Conservation (phyloP, 1,140 invertebrate species). For the Penaeus japonicus region DNA sequence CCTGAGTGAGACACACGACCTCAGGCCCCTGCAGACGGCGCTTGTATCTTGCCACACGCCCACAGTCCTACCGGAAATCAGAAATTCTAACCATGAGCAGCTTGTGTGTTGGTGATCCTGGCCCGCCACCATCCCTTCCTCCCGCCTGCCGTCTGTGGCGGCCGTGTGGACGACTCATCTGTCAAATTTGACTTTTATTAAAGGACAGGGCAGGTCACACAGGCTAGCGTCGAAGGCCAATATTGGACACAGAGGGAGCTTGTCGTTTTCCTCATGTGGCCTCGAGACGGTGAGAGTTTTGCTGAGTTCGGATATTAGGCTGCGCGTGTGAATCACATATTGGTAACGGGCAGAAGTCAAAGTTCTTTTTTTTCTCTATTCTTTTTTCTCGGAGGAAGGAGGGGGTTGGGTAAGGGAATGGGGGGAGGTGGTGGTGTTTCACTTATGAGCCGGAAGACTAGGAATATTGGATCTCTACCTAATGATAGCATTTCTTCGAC, state of each 20-base stretch:
- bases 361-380: too few relatives aligned
- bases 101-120: neutral
- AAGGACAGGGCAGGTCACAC: conserved; percentile 44
- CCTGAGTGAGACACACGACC: too few relatives aligned
- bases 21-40: too few relatives aligned
- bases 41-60: conserved; percentile 1
- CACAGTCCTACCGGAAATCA: conserved; percentile 40
- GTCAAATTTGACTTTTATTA: conserved; percentile 54
- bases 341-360: too few relatives aligned
- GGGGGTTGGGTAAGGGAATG: too few relatives aligned
- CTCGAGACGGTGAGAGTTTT: neutral
- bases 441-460: too few relatives aligned
- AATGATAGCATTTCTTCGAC: too few relatives aligned
- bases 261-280: conserved; percentile 4
- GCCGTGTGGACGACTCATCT: conserved; percentile 31
- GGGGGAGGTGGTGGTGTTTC: too few relatives aligned
- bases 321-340: too few relatives aligned
- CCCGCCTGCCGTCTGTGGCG: conserved; percentile 14
- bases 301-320: conserved; percentile 37
- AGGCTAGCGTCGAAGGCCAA: conserved; percentile 1
- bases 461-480: too few relatives aligned
- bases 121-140: too few relatives aligned
- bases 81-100: conserved; percentile 47
- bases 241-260: conserved; percentile 21
- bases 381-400: too few relatives aligned